Base-by-base conservation (phyloP, 2,797 vertebrate species). In the Gymnoscopelus braueri region DNA sequence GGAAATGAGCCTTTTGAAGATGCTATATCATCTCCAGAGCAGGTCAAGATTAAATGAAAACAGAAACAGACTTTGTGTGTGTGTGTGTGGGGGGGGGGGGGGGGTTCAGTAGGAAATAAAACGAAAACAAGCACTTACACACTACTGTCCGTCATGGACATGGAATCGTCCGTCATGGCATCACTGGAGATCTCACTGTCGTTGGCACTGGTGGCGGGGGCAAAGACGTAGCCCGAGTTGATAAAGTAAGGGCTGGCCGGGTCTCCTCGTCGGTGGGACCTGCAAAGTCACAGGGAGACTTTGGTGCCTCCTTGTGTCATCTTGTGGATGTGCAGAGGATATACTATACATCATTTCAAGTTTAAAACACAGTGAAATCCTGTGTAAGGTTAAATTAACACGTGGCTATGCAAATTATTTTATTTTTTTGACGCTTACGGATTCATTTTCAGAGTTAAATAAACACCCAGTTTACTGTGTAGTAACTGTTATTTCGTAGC, bases 131-230 rank as follows among this genome's bases (percentile, higher is more conserved):
- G n/a, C 72, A 97, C 97, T 96, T 89, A 99, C 97, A 97, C 95
- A 0, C 97, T 99, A 67, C 97, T 98, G 90, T 99, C 97, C 0
- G 97, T 99, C 95, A 99, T 95, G 0, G 97, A 99, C 96, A 97
- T 94, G 85, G 97, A 97, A 77, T 99, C 97, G 0, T 99, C 97
- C 0, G 97, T 98, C 79, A 95, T 92, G 3, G 96, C 96, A 49
- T 99, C 97, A 0, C 97, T 98, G 83, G 97, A 99, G 72, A 98
- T 94, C 72, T 98, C 97, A 0, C 97, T 99, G 81, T 99, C 97
- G 0, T 98, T 97, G 59, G 97, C 96, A 8, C 97, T 99, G 86
- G 96, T 96, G 77, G 95, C 95, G 0, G 97, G 97, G 3, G 97
- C 97, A 6, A 98, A 96, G 48, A 96, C 94, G 47, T 96, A 97